A percentile compares a stretch with the other conserved stretches of the same genome.
Evolutionary conservation across 37 sponge, comb jelly and placozoan genomes (phyloP).

Genomic region (Theonella swinhoei): DNA sequence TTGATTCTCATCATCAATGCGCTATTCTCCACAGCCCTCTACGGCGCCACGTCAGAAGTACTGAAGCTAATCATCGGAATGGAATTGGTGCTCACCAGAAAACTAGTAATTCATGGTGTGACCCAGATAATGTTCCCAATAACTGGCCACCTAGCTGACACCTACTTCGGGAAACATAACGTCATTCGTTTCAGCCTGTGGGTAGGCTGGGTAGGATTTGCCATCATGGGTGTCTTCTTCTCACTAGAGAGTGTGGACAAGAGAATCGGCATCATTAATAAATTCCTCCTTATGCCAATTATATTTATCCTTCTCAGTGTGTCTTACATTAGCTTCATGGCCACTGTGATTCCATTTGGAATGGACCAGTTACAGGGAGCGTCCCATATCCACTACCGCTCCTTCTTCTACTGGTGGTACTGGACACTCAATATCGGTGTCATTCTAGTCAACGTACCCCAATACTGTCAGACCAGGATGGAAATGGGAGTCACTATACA

Average conservation of each 20-base stretch:
- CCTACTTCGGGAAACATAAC: slow-evolving; percentile 31
- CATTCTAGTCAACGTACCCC: slow-evolving; percentile 7
- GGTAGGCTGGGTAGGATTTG: slow-evolving; percentile 33
- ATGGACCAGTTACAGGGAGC: slow-evolving; percentile 60
- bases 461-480: slow-evolving; percentile 22
- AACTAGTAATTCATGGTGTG: slow-evolving; percentile 14
- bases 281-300: slow-evolving; percentile 14
- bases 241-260: slow-evolving; percentile 10
- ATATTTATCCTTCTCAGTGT: slow-evolving; percentile 31
- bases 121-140: slow-evolving; percentile 44
- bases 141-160: slow-evolving; percentile 46
- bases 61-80: slow-evolving; percentile 31
- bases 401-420: slow-evolving; percentile 68
- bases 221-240: slow-evolving; percentile 17
- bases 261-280: background rate
- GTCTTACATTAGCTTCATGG: slow-evolving; percentile 39
- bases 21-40: slow-evolving; percentile 48
- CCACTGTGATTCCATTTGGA: slow-evolving; percentile 60
- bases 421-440: slow-evolving; percentile 54
- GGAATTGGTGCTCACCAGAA: slow-evolving; percentile 9
- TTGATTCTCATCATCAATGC: slow-evolving; percentile 29
- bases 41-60: slow-evolving; percentile 32
- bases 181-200: slow-evolving; percentile 48
- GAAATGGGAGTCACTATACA: slow-evolving; percentile 29
- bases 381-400: slow-evolving; percentile 34